phyloP scores from a whole-genome alignment of 2,888 invertebrate species.

The Hirtodrosophila alboralis region DNA sequence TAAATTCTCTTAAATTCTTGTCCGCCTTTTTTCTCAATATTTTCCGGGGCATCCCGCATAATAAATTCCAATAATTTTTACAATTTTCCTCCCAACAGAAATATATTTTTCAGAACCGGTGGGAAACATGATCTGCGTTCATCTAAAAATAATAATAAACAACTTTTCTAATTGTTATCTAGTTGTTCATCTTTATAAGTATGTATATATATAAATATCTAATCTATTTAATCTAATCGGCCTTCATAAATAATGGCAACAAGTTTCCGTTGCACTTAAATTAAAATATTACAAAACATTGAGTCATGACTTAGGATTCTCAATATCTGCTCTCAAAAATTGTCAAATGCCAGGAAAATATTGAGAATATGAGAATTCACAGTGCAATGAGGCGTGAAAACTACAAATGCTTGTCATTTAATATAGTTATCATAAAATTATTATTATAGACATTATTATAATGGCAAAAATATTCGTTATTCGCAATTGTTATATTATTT shows the following conservation, averaged over 20 bases:
- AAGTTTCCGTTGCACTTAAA: slow-evolving; percentile 20
- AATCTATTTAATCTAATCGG: slow-evolving; percentile 35
- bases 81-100: no score
- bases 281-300: background rate
- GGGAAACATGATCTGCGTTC: no score
- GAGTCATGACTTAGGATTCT: slow-evolving; percentile 7
- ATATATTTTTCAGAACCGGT: no score
- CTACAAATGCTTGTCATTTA: slow-evolving; percentile 38
- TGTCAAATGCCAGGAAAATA: no score
- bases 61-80: no score
- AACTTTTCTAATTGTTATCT: no score
- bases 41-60: no score
- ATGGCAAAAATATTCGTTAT: slow-evolving; percentile 17
- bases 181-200: no score
- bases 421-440: slow-evolving; percentile 9
- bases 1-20: no score
- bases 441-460: slow-evolving; percentile 13
- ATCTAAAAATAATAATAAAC: no score
- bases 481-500: slow-evolving; percentile 12
- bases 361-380: slow-evolving; percentile 33
- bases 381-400: slow-evolving; percentile 60
- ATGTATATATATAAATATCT: no score
- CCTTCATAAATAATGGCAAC: slow-evolving; percentile 16
- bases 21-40: no score
- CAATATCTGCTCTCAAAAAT: slow-evolving; percentile 31